Percentiles rank a stretch among this genome's conserved stretches.
Conservation (phyloP, 2,113 vertebrate genomes). For the Macquaria australasica region DNA sequence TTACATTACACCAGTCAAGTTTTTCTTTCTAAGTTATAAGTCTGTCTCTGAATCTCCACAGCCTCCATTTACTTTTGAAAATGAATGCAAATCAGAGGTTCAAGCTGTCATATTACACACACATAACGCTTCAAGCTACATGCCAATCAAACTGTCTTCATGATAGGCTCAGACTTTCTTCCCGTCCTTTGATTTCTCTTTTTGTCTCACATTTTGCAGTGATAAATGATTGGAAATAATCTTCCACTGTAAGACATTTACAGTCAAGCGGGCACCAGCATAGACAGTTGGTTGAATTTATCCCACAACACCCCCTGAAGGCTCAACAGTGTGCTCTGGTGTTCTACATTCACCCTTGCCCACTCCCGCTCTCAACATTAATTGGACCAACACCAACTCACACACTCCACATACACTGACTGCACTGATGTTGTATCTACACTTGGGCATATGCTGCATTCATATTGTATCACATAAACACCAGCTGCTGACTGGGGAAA, state of each 20-base stretch:
- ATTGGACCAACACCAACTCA: conserved; percentile 45
- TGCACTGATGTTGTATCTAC: conserved; percentile 30
- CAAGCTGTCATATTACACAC: conserved; percentile 32
- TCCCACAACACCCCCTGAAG: conserved; percentile 52
- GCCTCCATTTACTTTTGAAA: not conserved
- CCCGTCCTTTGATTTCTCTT: conserved; percentile 7
- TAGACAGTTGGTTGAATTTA: conserved; percentile 39
- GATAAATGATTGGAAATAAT: conserved; percentile 45
- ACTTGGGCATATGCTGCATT: conserved; percentile 49
- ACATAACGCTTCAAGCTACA: conserved; percentile 38
- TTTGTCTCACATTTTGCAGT: conserved; percentile 17
- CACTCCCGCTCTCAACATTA: conserved; percentile 46
- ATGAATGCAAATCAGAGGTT: conserved; percentile 45
- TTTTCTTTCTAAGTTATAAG: conserved; percentile 36
- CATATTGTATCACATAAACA: conserved; percentile 57
- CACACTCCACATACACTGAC: conserved; percentile 4
- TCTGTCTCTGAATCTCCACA: conserved; percentile 36
- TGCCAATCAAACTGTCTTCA: conserved; percentile 47
- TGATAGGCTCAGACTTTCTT: not conserved
- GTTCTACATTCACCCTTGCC: conserved; percentile 44
- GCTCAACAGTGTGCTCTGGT: conserved; percentile 21
- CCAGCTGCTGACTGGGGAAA: conserved; percentile 41
- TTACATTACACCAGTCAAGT: conserved; percentile 21
- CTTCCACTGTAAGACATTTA: conserved; percentile 37
- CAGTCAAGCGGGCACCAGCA: conserved; percentile 17